phyloP scores from a whole-genome alignment of 2,797 vertebrate genomes.

The Lindbergichthys nudifrons region DNA sequence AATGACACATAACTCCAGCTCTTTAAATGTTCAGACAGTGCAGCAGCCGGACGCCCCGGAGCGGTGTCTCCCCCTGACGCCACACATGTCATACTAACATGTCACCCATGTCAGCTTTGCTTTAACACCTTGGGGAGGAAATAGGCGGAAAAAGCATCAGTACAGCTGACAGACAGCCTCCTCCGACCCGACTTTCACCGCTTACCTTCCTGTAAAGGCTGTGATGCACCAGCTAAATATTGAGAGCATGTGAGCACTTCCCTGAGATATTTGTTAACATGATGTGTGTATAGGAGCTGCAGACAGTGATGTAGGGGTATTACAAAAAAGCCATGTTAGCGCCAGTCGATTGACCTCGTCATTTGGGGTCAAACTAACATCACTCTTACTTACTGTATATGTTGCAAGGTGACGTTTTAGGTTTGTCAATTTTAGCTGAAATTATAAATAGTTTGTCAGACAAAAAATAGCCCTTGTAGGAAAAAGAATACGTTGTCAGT shows the following conservation, averaged over 20 bases:
- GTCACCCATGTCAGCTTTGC: slow-evolving; percentile 63
- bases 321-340: not conserved
- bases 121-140: slow-evolving; percentile 66
- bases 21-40: slow-evolving; percentile 29
- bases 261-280: slow-evolving; percentile 15
- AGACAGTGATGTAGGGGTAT: slow-evolving; percentile 3
- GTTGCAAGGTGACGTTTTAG: not conserved
- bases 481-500: not conserved
- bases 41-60: slow-evolving; percentile 42
- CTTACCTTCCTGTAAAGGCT: slow-evolving; percentile 44
- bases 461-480: not conserved
- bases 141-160: slow-evolving; percentile 34
- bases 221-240: slow-evolving; percentile 41
- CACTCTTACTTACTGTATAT: not conserved
- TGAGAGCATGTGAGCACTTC: slow-evolving; percentile 14
- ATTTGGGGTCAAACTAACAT: slow-evolving; percentile 1
- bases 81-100: slow-evolving; percentile 65
- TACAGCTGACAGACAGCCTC: slow-evolving; percentile 66
- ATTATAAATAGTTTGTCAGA: not conserved
- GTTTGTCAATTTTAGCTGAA: not conserved
- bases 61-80: slow-evolving; percentile 55
- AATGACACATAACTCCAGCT: slow-evolving; percentile 40
- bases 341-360: slow-evolving; percentile 1
- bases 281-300: slow-evolving; percentile 2
- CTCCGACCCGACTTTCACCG: slow-evolving; percentile 52